Conservation (phyloP, 2,888 invertebrate genomes). For the Didymodactylos carnosus region DNA sequence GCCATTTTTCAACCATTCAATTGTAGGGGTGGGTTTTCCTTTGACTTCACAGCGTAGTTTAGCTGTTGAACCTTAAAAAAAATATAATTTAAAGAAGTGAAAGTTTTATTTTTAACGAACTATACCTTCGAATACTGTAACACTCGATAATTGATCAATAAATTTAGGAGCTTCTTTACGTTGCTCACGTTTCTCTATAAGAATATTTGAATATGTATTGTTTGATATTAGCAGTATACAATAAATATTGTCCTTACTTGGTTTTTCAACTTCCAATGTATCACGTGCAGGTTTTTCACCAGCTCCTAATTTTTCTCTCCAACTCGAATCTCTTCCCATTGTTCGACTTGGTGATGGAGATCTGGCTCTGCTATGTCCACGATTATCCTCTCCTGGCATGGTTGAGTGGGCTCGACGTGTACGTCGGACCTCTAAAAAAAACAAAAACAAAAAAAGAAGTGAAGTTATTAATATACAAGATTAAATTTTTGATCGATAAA, state of each 20-base stretch:
- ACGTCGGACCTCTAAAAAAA: not conserved
- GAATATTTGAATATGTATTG: not conserved
- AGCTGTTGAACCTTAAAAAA: not conserved
- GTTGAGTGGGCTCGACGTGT: not conserved
- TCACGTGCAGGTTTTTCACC: not conserved
- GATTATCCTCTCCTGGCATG: not conserved
- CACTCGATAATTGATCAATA: not conserved
- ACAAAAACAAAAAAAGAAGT: too few species aligned
- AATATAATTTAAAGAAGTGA: not conserved
- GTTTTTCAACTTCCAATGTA: not conserved
- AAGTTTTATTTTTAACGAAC: not conserved
- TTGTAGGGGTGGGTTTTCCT: conserved; percentile 32
- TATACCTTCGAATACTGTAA: not conserved
- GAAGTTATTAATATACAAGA: too few species aligned
- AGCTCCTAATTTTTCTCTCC: not conserved
- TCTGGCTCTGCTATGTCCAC: not conserved
- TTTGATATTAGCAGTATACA: not conserved
- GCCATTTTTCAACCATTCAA: conserved; percentile 87
- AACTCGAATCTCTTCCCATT: not conserved
- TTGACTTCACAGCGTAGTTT: conserved; percentile 15
- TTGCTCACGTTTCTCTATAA: not conserved
- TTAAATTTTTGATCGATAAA: too few species aligned
- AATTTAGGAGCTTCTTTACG: not conserved
- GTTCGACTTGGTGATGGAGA: not conserved
- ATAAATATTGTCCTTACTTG: too few species aligned